A percentile compares a stretch with the other conserved stretches of the same genome.
Conservation (phyloP, 2,888 invertebrate genomes). For the Gastracanthus pulcherrimus region DNA sequence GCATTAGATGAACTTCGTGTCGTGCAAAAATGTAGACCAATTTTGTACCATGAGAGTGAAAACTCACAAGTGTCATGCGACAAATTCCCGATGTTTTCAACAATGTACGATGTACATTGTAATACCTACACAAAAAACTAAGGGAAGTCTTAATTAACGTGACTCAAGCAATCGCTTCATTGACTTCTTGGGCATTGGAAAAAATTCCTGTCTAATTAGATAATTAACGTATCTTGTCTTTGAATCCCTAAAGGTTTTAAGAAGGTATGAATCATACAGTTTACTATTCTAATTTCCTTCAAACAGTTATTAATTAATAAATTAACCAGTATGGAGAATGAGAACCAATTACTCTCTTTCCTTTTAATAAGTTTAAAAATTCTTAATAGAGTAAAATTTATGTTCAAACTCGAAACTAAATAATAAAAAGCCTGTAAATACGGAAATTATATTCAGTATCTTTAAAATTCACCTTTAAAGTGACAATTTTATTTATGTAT, state of each 20-base stretch:
- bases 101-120: neutral
- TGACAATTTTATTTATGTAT: too few species aligned
- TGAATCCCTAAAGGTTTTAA: neutral
- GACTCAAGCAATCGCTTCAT: neutral
- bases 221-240: neutral
- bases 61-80: neutral
- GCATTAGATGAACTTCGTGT: neutral
- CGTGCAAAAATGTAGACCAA: slow-evolving; percentile 8
- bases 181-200: neutral
- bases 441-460: too few species aligned
- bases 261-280: too few species aligned
- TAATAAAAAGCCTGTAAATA: too few species aligned
- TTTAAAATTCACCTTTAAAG: too few species aligned
- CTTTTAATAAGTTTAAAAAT: too few species aligned
- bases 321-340: too few species aligned
- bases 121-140: neutral
- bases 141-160: slow-evolving; percentile 22
- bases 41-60: slow-evolving; percentile 2
- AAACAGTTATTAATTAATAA: neutral
- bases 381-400: too few species aligned
- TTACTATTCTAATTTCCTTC: too few species aligned
- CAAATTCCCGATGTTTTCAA: neutral
- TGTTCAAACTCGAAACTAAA: too few species aligned
- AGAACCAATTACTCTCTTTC: too few species aligned
- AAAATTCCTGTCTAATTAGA: neutral